These are phyloP conservation scores for Eupithecia vulgata DNA, from an alignment of 2,888 invertebrate genomes.

Conservation along the genomic window DNA sequence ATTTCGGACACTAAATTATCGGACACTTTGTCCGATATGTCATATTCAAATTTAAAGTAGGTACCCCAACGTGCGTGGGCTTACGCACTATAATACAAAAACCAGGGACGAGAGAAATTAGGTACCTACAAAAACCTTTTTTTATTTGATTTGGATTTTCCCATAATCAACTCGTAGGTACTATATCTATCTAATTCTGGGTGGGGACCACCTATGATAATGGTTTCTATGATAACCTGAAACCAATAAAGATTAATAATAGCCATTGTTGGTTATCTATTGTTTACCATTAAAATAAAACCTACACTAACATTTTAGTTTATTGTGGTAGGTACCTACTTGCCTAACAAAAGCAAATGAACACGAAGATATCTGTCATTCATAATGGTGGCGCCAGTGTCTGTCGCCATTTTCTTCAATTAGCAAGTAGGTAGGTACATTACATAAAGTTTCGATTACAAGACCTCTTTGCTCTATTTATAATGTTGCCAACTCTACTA, in stretches of 20 bases:
- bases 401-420: conserved; percentile 20
- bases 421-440: conserved; percentile 12
- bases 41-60: too few species aligned
- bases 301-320: neutral
- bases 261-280: neutral
- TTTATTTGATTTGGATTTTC: too few species aligned
- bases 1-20: too few species aligned
- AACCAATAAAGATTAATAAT: neutral
- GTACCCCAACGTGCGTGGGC: too few species aligned
- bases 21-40: too few species aligned
- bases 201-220: too few species aligned
- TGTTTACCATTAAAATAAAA: neutral
- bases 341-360: neutral
- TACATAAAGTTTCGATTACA: conserved; percentile 23
- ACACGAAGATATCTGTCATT: neutral
- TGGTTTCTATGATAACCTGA: too few species aligned
- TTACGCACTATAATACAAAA: too few species aligned
- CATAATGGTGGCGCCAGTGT: conserved; percentile 19
- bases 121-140: too few species aligned
- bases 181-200: too few species aligned
- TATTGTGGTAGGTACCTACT: neutral
- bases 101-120: too few species aligned
- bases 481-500: conserved; percentile 8
- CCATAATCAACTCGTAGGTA: too few species aligned
- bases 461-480: conserved; percentile 22